phyloP scores from a whole-genome alignment of 2,888 invertebrate genomes.

The Clistopyga incitator region DNA sequence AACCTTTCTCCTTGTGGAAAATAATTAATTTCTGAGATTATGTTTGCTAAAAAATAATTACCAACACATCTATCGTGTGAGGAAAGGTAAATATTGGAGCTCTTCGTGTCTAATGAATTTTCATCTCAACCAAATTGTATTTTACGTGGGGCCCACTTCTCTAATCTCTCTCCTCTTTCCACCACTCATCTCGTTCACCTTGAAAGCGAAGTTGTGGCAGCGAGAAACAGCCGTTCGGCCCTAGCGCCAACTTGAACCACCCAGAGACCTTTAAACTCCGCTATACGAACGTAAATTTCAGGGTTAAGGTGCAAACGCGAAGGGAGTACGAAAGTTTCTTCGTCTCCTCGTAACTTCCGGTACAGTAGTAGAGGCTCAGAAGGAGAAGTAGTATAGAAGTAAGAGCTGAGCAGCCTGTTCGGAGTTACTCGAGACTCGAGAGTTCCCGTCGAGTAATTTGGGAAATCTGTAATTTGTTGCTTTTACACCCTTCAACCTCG shows the following conservation, averaged over 20 bases:
- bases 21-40: neutral
- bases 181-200: constrained; percentile 63
- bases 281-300: constrained; percentile 68
- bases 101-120: constrained; percentile 4
- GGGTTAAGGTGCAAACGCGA: constrained; percentile 72
- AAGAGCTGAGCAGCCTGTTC: constrained; percentile 34
- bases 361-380: constrained; percentile 43
- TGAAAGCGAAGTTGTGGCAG: constrained; percentile 70
- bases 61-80: constrained; percentile 1
- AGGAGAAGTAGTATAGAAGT: constrained; percentile 25
- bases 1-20: neutral
- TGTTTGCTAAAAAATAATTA: neutral
- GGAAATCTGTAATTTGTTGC: constrained; percentile 63
- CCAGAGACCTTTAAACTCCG: constrained; percentile 70
- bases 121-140: neutral
- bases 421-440: constrained; percentile 24
- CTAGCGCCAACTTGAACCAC: constrained; percentile 64
- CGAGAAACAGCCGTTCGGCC: constrained; percentile 55
- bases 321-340: constrained; percentile 70
- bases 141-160: neutral
- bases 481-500: constrained; percentile 39
- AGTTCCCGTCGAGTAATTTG: constrained; percentile 56
- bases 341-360: constrained; percentile 71
- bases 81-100: neutral
- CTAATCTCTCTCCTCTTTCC: constrained; percentile 11